Evolutionary conservation across 1,140 invertebrate genomes (phyloP).

Genomic region (Scaptomyza pallida): DNA sequence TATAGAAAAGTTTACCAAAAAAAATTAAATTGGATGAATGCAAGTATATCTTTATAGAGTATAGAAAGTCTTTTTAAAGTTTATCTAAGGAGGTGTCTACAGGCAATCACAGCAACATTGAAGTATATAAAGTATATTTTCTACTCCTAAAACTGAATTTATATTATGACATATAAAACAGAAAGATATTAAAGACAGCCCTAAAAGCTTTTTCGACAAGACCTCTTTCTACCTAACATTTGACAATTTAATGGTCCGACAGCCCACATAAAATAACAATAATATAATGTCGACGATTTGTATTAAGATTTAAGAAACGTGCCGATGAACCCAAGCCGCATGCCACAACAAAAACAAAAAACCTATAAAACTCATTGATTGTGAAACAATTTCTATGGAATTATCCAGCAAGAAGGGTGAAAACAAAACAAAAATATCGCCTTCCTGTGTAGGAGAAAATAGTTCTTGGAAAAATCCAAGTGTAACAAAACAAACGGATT

Average conservation of each 20-base stretch:
- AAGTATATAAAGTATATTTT: no score
- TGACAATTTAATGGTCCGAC: constrained; percentile 38
- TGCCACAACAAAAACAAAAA: constrained; percentile 1
- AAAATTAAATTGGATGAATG: no score
- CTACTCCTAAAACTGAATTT: no score
- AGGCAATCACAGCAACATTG: no score
- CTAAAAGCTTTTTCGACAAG: constrained; percentile 3
- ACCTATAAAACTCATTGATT: constrained; percentile 18
- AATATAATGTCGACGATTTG: constrained; percentile 47
- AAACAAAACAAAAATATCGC: constrained; percentile 4
- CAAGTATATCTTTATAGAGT: no score
- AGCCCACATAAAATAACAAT: constrained; percentile 53
- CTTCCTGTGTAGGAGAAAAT: neutral
- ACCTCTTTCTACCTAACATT: constrained; percentile 26
- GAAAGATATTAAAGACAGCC: neutral
- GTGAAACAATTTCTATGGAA: constrained; percentile 30
- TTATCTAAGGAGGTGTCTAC: no score
- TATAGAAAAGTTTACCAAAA: no score
- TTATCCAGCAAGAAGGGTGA: constrained; percentile 4
- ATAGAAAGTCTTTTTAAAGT: no score
- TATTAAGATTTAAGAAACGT: constrained; percentile 30
- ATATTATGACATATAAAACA: neutral
- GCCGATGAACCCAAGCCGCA: constrained; percentile 17
- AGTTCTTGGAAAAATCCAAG: constrained; percentile 24
- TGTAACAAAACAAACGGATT: constrained; percentile 14